Conservation (phyloP, 2,888 invertebrate species). For the Lycaena phlaeas region DNA sequence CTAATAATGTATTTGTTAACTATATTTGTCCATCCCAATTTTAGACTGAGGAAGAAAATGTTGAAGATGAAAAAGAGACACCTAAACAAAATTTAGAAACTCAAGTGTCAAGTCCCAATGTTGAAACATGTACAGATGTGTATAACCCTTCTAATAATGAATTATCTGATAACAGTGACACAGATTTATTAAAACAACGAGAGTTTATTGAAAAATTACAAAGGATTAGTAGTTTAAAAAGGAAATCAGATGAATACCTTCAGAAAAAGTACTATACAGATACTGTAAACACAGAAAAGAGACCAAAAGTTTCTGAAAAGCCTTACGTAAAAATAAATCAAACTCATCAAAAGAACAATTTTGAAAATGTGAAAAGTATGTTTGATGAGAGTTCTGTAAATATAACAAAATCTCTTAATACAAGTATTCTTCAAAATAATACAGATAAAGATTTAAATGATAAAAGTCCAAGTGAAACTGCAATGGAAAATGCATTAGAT, state of each 20-base stretch:
- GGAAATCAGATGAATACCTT: slow-evolving; percentile 62
- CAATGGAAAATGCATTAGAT: slow-evolving; percentile 36
- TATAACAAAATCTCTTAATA: slow-evolving; percentile 40
- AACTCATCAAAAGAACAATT: slow-evolving; percentile 35
- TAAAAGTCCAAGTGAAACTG: slow-evolving; percentile 35
- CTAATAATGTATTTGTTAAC: too few species aligned
- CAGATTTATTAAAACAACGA: slow-evolving; percentile 50
- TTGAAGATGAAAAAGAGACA: slow-evolving; percentile 45
- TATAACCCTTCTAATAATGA: slow-evolving; percentile 40
- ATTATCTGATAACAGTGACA: slow-evolving; percentile 36
- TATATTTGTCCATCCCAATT: too few species aligned
- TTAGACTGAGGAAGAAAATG: slow-evolving; percentile 59
- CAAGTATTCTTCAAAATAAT: slow-evolving; percentile 33
- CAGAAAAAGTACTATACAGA: slow-evolving; percentile 58
- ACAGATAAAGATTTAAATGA: slow-evolving; percentile 37
- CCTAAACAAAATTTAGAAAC: slow-evolving; percentile 39
- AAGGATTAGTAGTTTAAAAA: slow-evolving; percentile 54
- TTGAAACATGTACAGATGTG: slow-evolving; percentile 44
- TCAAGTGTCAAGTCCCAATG: slow-evolving; percentile 40
- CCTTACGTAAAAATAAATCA: slow-evolving; percentile 37
- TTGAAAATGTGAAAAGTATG: slow-evolving; percentile 44
- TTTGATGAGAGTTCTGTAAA: slow-evolving; percentile 53
- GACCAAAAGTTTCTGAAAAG: slow-evolving; percentile 55
- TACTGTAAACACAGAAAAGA: slow-evolving; percentile 48
- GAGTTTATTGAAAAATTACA: slow-evolving; percentile 61